A percentile compares a stretch with the other conserved stretches of the same genome.
Conservation (phyloP, 2,888 invertebrate species). For the Clanis bilineata region DNA sequence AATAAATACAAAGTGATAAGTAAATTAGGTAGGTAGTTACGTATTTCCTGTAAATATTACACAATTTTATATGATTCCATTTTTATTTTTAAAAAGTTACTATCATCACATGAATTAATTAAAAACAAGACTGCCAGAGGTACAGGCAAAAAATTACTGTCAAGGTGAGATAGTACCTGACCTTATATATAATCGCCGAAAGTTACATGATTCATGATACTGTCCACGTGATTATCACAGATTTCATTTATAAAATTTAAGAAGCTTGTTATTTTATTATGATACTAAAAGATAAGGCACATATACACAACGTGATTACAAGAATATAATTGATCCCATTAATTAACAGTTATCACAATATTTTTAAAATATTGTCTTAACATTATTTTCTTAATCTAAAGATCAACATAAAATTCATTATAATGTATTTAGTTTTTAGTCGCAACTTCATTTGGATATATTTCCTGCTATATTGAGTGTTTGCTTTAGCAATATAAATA, state of each 20-base stretch:
- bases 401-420: not conserved
- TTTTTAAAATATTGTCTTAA: not conserved
- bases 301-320: constrained; percentile 38
- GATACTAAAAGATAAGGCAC: constrained; percentile 34
- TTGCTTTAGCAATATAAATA: too few species aligned
- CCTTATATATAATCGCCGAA: constrained; percentile 47
- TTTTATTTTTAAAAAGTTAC: not conserved
- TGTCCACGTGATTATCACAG: constrained; percentile 43
- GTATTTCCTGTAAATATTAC: too few species aligned
- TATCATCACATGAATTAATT: not conserved
- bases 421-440: too few species aligned
- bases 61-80: too few species aligned
- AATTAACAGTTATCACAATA: constrained; percentile 23
- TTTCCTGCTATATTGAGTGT: too few species aligned
- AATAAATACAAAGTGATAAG: too few species aligned
- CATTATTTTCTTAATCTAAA: not conserved
- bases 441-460: too few species aligned
- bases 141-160: not conserved
- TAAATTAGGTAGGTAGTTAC: too few species aligned
- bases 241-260: constrained; percentile 21
- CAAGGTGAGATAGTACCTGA: constrained; percentile 34
- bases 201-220: constrained; percentile 28
- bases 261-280: constrained; percentile 9
- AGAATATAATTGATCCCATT: constrained; percentile 27
- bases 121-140: not conserved